Conservation (phyloP, 2,797 vertebrate genomes). For the Clarias fuscus region DNA sequence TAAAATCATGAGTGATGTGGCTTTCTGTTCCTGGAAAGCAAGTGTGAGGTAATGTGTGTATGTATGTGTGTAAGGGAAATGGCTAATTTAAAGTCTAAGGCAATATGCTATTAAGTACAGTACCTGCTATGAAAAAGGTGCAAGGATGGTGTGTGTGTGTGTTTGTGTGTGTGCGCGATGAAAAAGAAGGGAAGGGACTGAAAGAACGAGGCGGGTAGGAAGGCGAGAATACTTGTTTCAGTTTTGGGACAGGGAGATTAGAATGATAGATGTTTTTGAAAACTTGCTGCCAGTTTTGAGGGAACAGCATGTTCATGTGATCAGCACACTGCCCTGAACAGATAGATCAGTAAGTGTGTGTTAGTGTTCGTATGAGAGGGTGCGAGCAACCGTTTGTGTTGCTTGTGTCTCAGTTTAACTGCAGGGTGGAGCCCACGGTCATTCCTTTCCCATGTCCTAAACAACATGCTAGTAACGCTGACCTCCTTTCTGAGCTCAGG, state of each 20-base stretch:
- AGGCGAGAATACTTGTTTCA: neutral
- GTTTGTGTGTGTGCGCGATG: no score
- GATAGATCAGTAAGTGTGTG: slow-evolving; percentile 19
- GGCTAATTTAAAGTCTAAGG: neutral
- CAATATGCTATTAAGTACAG: neutral
- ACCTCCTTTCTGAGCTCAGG: neutral
- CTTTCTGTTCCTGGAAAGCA: neutral
- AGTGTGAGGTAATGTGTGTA: neutral
- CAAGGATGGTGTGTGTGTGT: neutral
- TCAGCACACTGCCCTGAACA: slow-evolving; percentile 31
- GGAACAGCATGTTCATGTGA: slow-evolving; percentile 27
- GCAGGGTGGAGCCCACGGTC: neutral
- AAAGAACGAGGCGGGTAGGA: neutral
- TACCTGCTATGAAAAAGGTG: neutral
- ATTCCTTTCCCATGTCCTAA: slow-evolving; percentile 6
- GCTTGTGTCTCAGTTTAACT: slow-evolving; percentile 1
- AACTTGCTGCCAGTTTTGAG: slow-evolving; percentile 18
- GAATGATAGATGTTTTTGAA: slow-evolving; percentile 8
- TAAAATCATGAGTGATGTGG: neutral
- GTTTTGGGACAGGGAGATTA: neutral
- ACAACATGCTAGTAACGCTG: neutral
- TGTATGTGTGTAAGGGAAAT: no score
- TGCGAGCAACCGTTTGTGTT: neutral
- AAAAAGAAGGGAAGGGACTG: neutral
- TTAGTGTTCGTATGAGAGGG: no score